Conservation (phyloP, 2,797 vertebrate species). For the Morelia viridis region DNA sequence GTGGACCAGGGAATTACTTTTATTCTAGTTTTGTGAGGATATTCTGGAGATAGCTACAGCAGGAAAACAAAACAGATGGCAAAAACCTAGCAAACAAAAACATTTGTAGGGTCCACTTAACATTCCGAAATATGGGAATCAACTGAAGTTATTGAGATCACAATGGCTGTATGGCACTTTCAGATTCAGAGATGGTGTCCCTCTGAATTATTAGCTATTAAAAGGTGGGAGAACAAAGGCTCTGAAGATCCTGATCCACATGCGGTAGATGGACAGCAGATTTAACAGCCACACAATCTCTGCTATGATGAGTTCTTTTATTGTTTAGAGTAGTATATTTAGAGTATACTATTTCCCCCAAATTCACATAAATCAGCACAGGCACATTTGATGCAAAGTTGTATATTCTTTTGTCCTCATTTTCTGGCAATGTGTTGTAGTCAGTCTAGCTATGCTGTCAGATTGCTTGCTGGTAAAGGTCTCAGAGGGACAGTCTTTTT, state of each 20-base stretch:
- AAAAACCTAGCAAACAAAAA: neutral
- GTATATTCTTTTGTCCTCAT: neutral
- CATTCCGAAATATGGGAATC: neutral
- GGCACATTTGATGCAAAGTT: too few species aligned
- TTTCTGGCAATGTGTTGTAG: neutral
- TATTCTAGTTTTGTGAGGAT: neutral
- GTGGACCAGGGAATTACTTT: neutral
- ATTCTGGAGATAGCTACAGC: neutral
- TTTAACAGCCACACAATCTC: neutral
- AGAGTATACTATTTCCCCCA: too few species aligned
- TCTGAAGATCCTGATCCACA: neutral
- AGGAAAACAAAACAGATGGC: neutral
- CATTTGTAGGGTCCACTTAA: neutral
- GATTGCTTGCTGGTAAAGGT: neutral
- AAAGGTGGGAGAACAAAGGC: too few species aligned
- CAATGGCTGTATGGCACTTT: neutral
- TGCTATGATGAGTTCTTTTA: neutral
- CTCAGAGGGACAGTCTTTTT: neutral
- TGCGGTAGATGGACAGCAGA: neutral
- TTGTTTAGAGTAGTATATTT: too few species aligned
- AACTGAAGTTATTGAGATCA: neutral
- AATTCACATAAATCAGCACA: too few species aligned
- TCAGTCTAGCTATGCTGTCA: neutral
- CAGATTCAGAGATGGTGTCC: neutral
- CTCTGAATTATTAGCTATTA: neutral